Conservation (phyloP, 1,140 invertebrate species). For the Monomorium pharaonis region DNA sequence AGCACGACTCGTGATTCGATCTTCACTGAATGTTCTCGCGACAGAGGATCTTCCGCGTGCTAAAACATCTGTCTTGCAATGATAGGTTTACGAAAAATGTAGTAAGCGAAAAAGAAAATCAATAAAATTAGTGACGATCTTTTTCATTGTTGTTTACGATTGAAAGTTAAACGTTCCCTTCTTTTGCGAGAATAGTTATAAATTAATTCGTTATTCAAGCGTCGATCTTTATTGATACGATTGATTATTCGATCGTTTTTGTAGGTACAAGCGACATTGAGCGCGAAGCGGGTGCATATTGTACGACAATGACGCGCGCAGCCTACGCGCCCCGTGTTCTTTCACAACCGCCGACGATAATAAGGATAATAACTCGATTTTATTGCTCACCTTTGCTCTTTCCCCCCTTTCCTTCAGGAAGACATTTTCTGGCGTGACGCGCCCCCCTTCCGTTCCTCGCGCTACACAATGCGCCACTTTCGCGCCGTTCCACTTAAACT, state of each 20-base stretch:
- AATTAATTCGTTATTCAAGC: constrained; percentile 33
- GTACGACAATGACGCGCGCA: constrained; percentile 69
- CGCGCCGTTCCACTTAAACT: constrained; percentile 64
- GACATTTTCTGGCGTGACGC: constrained; percentile 68
- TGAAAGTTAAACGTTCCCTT: neutral
- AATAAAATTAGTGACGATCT: neutral
- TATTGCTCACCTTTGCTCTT: constrained; percentile 69
- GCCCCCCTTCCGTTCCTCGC: constrained; percentile 38
- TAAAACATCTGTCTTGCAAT: neutral
- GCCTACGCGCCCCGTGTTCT: constrained; percentile 62
- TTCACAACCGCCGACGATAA: constrained; percentile 71
- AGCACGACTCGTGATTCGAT: neutral
- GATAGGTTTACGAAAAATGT: neutral
- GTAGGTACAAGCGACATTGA: neutral
- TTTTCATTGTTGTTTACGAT: neutral
- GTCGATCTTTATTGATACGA: constrained; percentile 1
- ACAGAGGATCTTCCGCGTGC: neutral
- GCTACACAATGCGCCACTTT: constrained; percentile 58
- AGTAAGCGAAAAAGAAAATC: neutral
- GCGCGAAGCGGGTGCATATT: constrained; percentile 71
- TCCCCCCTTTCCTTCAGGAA: constrained; percentile 67
- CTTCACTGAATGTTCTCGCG: neutral
- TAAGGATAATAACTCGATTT: constrained; percentile 76
- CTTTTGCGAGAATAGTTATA: neutral
- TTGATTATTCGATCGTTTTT: constrained; percentile 50